Evolutionary conservation across 2,113 vertebrate species (phyloP).

Genomic region (Anser brachyrhynchus): DNA sequence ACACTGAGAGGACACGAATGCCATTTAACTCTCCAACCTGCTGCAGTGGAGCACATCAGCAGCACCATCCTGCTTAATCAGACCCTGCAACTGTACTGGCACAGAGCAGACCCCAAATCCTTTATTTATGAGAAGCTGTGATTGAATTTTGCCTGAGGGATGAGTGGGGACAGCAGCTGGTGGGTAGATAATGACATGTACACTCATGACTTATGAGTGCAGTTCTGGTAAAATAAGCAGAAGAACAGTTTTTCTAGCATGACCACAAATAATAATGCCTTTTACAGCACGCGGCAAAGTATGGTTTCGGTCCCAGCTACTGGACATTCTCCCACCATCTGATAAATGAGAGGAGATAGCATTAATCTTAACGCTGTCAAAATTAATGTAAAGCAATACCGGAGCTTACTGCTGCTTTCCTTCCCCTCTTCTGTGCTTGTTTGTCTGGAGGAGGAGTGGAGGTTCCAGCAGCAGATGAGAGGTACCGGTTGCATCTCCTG

Average conservation of each 20-base stretch:
- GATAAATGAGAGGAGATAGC: background rate
- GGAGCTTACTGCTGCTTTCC: background rate
- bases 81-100: background rate
- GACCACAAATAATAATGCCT: background rate
- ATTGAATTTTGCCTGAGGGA: background rate
- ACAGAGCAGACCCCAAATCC: background rate
- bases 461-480: fast-evolving
- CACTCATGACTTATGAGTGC: background rate
- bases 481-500: fast-evolving
- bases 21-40: background rate
- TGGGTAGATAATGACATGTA: background rate
- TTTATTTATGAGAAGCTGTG: background rate
- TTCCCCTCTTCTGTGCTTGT: background rate
- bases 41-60: background rate
- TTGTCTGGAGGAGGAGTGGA: background rate
- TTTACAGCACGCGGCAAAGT: background rate
- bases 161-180: background rate
- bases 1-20: fast-evolving
- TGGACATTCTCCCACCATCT: background rate
- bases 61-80: background rate
- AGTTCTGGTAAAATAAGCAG: background rate
- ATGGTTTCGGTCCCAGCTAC: background rate
- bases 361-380: background rate
- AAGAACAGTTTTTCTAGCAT: background rate
- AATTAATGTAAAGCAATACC: background rate